A percentile compares a stretch with the other conserved stretches of the same genome.
phyloP scores from a whole-genome alignment of 2,888 invertebrate genomes.

The Steinernema hermaphroditum region DNA sequence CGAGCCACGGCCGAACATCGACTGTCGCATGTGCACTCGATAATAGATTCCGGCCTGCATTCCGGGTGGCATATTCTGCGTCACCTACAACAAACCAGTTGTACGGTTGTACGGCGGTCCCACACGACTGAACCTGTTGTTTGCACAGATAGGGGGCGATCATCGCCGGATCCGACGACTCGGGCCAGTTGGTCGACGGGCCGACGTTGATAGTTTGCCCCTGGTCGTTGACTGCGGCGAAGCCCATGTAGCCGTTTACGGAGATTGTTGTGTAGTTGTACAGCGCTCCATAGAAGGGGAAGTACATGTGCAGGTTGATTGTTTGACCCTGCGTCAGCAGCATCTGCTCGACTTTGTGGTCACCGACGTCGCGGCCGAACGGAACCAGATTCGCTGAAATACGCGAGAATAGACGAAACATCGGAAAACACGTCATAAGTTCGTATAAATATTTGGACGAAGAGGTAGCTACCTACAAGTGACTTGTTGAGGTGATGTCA shows the following conservation, averaged over 20 bases:
- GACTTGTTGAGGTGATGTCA: too few species aligned
- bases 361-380: slow-evolving; percentile 64
- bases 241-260: slow-evolving; percentile 65
- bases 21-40: slow-evolving; percentile 61
- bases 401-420: too few species aligned
- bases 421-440: too few species aligned
- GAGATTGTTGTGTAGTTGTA: slow-evolving; percentile 65
- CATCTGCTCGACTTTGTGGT: slow-evolving; percentile 60
- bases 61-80: slow-evolving; percentile 60
- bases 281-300: slow-evolving; percentile 64
- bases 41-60: slow-evolving; percentile 62
- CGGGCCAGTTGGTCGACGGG: slow-evolving; percentile 62
- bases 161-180: slow-evolving; percentile 65
- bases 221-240: slow-evolving; percentile 65
- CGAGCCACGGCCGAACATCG: slow-evolving; percentile 60
- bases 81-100: slow-evolving; percentile 43
- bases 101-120: neutral
- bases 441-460: neutral
- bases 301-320: slow-evolving; percentile 64
- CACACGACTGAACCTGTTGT: slow-evolving; percentile 39
- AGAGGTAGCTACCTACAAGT: neutral
- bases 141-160: slow-evolving; percentile 66
- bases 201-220: slow-evolving; percentile 66
- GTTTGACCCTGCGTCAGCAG: slow-evolving; percentile 64
- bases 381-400: slow-evolving; percentile 56